phyloP scores from a whole-genome alignment of 1,140 invertebrate species.

The Macrocentrus cingulum region DNA sequence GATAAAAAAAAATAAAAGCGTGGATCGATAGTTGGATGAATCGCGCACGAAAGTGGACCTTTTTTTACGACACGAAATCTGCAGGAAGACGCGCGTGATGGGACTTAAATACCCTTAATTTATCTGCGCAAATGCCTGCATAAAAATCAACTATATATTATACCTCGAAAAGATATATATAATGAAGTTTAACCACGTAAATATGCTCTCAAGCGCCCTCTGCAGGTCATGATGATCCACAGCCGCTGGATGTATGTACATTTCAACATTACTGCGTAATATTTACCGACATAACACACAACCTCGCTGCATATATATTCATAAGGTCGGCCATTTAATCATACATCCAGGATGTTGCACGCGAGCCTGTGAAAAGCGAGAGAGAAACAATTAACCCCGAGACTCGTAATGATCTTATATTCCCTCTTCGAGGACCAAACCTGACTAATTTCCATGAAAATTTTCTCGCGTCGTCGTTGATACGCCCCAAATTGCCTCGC shows the following conservation, averaged over 20 bases:
- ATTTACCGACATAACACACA: constrained; percentile 3
- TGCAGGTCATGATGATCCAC: not conserved
- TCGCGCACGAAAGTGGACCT: constrained; percentile 6
- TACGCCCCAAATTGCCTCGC: constrained; percentile 14
- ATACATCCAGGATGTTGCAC: constrained; percentile 20
- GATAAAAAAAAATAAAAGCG: not conserved
- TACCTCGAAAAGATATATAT: too few relatives aligned
- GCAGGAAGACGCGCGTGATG: constrained; percentile 4
- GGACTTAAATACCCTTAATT: constrained; percentile 6
- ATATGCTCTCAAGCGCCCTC: not conserved
- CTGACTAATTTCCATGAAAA: constrained; percentile 21
- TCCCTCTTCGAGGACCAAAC: constrained; percentile 18
- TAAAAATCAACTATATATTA: not conserved
- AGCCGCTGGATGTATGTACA: constrained; percentile 7
- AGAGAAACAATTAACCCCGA: constrained; percentile 20
- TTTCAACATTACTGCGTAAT: constrained; percentile 8
- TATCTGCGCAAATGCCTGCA: not conserved
- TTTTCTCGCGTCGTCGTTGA: constrained; percentile 12
- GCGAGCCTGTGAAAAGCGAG: constrained; percentile 13
- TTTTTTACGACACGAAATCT: constrained; percentile 3
- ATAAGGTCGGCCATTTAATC: constrained; percentile 19
- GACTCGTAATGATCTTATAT: constrained; percentile 17
- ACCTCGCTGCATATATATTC: constrained; percentile 5
- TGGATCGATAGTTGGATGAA: constrained; percentile 2
- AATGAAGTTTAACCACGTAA: not conserved